Conservation (phyloP, 2,888 invertebrate species). For the Subacronicta megacephala region DNA sequence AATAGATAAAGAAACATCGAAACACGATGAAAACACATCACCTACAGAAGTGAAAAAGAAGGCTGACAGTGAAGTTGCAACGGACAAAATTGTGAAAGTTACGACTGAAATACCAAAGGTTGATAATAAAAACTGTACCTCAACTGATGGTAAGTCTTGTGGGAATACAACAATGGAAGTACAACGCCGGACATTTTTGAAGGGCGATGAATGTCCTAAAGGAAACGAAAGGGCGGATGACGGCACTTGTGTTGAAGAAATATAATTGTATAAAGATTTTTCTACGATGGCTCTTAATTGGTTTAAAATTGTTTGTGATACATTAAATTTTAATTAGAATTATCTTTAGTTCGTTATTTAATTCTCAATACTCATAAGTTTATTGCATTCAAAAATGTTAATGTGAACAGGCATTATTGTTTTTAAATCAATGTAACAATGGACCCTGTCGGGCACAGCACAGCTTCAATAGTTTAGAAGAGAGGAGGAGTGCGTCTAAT, state of each 20-base stretch:
- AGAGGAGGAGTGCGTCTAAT: too few species aligned
- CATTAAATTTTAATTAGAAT: too few species aligned
- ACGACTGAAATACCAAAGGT: slow-evolving; percentile 5
- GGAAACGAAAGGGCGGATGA: slow-evolving; percentile 31
- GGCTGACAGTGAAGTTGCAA: background rate
- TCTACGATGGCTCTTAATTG: too few species aligned
- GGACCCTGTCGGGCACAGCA: too few species aligned
- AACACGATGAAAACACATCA: slow-evolving; percentile 5
- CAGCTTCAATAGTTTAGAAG: too few species aligned
- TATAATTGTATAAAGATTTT: background rate
- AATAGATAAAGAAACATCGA: background rate
- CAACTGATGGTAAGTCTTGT: slow-evolving; percentile 3
- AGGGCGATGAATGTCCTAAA: slow-evolving; percentile 26
- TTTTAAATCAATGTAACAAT: too few species aligned
- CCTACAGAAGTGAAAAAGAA: background rate
- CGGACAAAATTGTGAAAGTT: background rate
- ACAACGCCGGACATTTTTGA: slow-evolving; percentile 2
- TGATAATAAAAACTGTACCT: slow-evolving; percentile 10
- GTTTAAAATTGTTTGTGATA: too few species aligned
- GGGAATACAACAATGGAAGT: rapidly evolving
- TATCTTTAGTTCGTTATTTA: too few species aligned
- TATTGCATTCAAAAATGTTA: too few species aligned
- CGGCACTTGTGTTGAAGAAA: slow-evolving; percentile 19
- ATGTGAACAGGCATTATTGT: too few species aligned
- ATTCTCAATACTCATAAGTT: too few species aligned